A percentile compares a stretch with the other conserved stretches of the same genome.
Conservation (phyloP, 1,140 invertebrate species). For the fruit fly (Drosophila melanogaster) region Release_6_plus_ISO1_MT NC_004354.4:3547001-3547500, state of each 20-base stretch:
- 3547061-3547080: slow-evolving; percentile 83
- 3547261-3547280: slow-evolving; percentile 52
- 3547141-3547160: not conserved
- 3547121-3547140: slow-evolving; percentile 41
- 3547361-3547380: slow-evolving; percentile 78
- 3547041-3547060: slow-evolving; percentile 4
- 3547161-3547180: slow-evolving; percentile 12
- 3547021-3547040: slow-evolving; percentile 1
- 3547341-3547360: slow-evolving; percentile 24
- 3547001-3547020: slow-evolving; percentile 49
- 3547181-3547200: slow-evolving; percentile 36
- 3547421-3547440: slow-evolving; percentile 26
- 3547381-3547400: slow-evolving; percentile 82
- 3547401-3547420: slow-evolving; percentile 61
- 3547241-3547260: slow-evolving; percentile 20
- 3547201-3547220: slow-evolving; percentile 68
- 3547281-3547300: slow-evolving; percentile 59
- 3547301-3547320: slow-evolving; percentile 76
- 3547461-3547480: slow-evolving; percentile 6
- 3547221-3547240: slow-evolving; percentile 62
- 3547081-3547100: slow-evolving; percentile 79
- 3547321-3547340: slow-evolving; percentile 68
- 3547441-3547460: slow-evolving; percentile 19
- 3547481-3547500: slow-evolving; percentile 30
- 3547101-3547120: slow-evolving; percentile 80